phyloP scores from a whole-genome alignment of 2,113 vertebrate species.

The Amia ocellicauda region DNA sequence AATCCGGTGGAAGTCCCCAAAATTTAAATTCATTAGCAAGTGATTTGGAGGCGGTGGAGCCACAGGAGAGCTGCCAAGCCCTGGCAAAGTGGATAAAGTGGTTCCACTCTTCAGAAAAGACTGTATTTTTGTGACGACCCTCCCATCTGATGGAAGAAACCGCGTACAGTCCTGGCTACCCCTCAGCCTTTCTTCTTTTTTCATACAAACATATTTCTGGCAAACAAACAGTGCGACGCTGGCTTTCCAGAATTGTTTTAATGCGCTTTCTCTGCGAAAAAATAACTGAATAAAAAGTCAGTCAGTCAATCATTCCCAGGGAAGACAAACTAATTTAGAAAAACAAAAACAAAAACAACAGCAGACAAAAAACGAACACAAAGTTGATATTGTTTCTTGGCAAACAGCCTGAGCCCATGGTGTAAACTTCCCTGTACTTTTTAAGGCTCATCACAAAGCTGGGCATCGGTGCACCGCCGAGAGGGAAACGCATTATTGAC shows the following conservation, averaged over 20 bases:
- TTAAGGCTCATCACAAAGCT: slow-evolving; percentile 55
- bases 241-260: no score
- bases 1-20: slow-evolving; percentile 51
- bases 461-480: slow-evolving; percentile 46
- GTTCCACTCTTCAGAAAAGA: slow-evolving; percentile 52
- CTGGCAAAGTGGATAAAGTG: slow-evolving; percentile 63
- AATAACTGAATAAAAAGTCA: no score
- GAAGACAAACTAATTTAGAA: no score
- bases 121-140: no score
- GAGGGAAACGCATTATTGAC: slow-evolving; percentile 70
- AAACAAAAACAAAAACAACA: background rate
- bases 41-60: slow-evolving; percentile 31
- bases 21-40: slow-evolving; percentile 67
- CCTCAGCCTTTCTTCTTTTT: slow-evolving; percentile 20
- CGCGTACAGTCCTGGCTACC: no score
- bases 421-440: slow-evolving; percentile 68
- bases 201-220: slow-evolving; percentile 42
- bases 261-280: no score
- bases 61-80: slow-evolving; percentile 47
- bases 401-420: slow-evolving; percentile 60
- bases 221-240: no score
- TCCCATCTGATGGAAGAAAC: no score
- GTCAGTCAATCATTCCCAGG: no score
- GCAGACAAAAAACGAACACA: slow-evolving; percentile 53
- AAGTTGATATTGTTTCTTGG: slow-evolving; percentile 71